Evolutionary conservation across 2,113 vertebrate species (phyloP).

Genomic region (Brachyhypopomus gauderio): DNA sequence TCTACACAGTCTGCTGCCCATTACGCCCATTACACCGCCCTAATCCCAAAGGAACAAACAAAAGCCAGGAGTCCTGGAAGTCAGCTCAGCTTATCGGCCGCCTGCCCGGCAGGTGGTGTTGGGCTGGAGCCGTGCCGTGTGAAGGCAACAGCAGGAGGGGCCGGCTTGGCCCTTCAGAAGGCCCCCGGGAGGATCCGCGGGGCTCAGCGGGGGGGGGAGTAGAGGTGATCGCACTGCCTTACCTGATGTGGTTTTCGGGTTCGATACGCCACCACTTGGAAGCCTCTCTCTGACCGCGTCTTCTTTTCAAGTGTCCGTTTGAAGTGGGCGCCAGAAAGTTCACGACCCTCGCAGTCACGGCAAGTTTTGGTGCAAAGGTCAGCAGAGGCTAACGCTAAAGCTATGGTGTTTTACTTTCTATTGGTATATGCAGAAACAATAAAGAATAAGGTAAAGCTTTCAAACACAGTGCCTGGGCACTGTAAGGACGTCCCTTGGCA

Average conservation of each 20-base stretch:
- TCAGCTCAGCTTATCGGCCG: constrained; percentile 61
- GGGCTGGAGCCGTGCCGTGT: no score
- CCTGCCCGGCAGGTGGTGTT: constrained; percentile 49
- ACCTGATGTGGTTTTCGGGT: constrained; percentile 79
- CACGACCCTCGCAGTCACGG: constrained; percentile 74
- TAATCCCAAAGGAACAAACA: constrained; percentile 65
- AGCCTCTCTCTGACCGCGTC: constrained; percentile 68
- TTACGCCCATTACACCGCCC: constrained; percentile 53
- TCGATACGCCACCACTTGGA: constrained; percentile 68
- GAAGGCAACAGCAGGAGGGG: constrained; percentile 50
- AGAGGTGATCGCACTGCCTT: constrained; percentile 75
- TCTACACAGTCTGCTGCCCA: constrained; percentile 57
- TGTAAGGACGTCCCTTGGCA: constrained; percentile 62
- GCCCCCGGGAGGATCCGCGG: constrained; percentile 63
- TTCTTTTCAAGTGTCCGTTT: constrained; percentile 76
- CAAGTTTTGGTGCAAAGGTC: constrained; percentile 62
- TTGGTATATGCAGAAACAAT: constrained; percentile 59
- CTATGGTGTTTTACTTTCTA: constrained; percentile 53
- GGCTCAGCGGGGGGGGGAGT: constrained; percentile 69
- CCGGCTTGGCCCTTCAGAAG: constrained; percentile 68
- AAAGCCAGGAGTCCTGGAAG: constrained; percentile 63
- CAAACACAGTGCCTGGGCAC: constrained; percentile 70
- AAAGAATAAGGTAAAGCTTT: constrained; percentile 73
- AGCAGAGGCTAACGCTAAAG: constrained; percentile 67
- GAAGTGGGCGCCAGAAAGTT: constrained; percentile 75